Evolutionary conservation across 2,113 vertebrate genomes (phyloP), one percentile per base, ranked within the genome.

Genomic region (Sinocyclocheilus grahami): DNA sequence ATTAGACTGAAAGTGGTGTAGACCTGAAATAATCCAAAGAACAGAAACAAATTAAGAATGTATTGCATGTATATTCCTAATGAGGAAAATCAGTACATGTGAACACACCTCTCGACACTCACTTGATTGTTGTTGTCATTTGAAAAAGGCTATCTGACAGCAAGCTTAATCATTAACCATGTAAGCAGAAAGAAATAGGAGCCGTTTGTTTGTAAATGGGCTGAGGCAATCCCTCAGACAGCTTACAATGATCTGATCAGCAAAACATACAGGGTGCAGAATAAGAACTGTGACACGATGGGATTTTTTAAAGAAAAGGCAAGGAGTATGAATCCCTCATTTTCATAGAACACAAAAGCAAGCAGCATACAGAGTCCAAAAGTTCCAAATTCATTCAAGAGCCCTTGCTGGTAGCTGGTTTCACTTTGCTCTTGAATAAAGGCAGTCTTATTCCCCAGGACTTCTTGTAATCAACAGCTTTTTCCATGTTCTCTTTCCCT

Each of bases 391-490:
- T 77, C 13, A 8, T 62, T 83, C 30, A 72, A 12, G 46, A 58
- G 20, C 18, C 12, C 20, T 74, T 22, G 12, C 10, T 58, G 30
- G 82, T 72, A 3, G 11, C 30, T 39, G 27, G n/a, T 72, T 83
- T 83, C 0, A 48, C 51, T 83, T 58, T 83, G 67, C 67, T 30
- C 87, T 27, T 92, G 87, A 92, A 88, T 93, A 11, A 92, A 87
- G 77, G 75, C n/a, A 94, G 90, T 2, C 95, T 92, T 92, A 99
- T 93, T 94, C 96, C 94, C 77, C 94, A 88, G 0, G 95, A 95
- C 87, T 96, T 98, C 83, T 97, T 96, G 60, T 96, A 98, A 9
- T 89, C 89, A 11, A 96, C 89, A 0, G 97, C 97, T 82, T 96
- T 96, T 39, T 94, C 90, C 0, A 95, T 97, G 86, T 97, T 95